phyloP scores from a whole-genome alignment of 2,888 invertebrate genomes.

The Leptopilina myrica region DNA sequence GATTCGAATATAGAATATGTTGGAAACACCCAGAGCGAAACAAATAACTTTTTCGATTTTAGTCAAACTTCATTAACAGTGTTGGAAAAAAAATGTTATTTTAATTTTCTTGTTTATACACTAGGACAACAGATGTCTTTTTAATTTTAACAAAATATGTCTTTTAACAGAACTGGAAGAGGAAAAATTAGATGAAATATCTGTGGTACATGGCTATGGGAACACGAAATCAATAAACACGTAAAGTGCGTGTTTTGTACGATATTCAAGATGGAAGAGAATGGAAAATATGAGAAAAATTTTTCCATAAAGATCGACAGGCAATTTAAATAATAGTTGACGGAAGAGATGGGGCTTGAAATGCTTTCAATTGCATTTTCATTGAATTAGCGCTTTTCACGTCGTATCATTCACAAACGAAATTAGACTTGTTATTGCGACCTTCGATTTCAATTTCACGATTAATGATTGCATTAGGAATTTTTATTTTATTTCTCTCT shows the following conservation, averaged over 20 bases:
- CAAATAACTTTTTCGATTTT: too few species aligned
- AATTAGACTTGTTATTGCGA: not conserved
- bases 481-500: not conserved
- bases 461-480: not conserved
- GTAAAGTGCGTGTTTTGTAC: too few species aligned
- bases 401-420: slow-evolving; percentile 12
- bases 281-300: slow-evolving; percentile 8
- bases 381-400: slow-evolving; percentile 23
- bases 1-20: too few species aligned
- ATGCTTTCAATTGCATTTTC: slow-evolving; percentile 29
- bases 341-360: slow-evolving; percentile 9
- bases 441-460: not conserved
- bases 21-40: too few species aligned
- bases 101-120: too few species aligned
- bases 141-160: too few species aligned
- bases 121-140: too few species aligned
- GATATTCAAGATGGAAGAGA: slow-evolving; percentile 3
- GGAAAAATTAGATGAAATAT: too few species aligned
- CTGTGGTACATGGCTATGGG: not conserved
- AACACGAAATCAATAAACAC: slow-evolving; percentile 4
- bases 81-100: too few species aligned
- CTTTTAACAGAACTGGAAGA: too few species aligned
- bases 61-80: too few species aligned
- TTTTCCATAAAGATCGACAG: slow-evolving; percentile 11
- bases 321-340: not conserved